Percentiles rank a stretch among this genome's conserved stretches.
Conservation (phyloP, 2,888 invertebrate species). For the Pristionchus mayeri region DNA sequence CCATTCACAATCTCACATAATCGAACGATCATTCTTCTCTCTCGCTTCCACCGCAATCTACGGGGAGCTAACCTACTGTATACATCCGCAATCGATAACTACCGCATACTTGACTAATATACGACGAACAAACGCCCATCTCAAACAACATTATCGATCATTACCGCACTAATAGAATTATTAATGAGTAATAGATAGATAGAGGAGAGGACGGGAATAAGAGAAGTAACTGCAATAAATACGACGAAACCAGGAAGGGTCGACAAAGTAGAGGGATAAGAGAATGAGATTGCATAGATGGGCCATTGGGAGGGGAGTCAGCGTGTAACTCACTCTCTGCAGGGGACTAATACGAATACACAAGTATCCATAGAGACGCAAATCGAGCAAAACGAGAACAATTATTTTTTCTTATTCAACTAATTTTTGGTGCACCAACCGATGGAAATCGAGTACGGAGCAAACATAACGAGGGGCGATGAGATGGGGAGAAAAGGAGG, state of each 20-base stretch:
- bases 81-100: slow-evolving; percentile 15
- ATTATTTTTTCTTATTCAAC: background rate
- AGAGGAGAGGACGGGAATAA: slow-evolving; percentile 20
- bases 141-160: slow-evolving; percentile 35
- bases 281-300: slow-evolving; percentile 30
- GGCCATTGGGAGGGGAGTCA: background rate
- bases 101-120: slow-evolving; percentile 1
- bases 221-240: slow-evolving; percentile 32
- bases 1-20: slow-evolving; percentile 27
- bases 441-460: slow-evolving; percentile 19
- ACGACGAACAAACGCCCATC: slow-evolving; percentile 23
- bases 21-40: slow-evolving; percentile 14
- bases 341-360: background rate
- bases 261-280: slow-evolving; percentile 39
- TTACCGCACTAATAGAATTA: slow-evolving; percentile 23
- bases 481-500: background rate
- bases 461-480: slow-evolving; percentile 13
- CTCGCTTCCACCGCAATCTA: slow-evolving; percentile 33
- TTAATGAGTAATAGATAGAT: slow-evolving; percentile 27
- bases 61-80: slow-evolving; percentile 25
- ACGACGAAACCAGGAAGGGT: slow-evolving; percentile 27
- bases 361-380: background rate
- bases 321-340: background rate
- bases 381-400: background rate
- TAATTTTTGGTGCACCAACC: background rate